Conservation (phyloP, 2,113 vertebrate genomes). For the Mesitornis unicolor region DNA sequence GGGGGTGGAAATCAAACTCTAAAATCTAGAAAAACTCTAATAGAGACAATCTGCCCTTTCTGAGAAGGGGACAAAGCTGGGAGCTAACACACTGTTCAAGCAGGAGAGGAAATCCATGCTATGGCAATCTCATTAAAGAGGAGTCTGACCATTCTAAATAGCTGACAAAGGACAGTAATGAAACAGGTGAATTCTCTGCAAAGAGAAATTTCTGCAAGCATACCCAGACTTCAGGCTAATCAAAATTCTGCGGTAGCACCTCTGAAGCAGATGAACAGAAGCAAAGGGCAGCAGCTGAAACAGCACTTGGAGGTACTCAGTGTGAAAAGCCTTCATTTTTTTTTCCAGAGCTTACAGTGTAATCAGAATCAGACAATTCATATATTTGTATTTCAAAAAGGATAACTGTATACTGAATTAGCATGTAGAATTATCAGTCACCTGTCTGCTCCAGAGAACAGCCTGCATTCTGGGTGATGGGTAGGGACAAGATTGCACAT, state of each 20-base stretch:
- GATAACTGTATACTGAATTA: not conserved
- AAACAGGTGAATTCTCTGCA: not conserved
- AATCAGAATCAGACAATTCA: not conserved
- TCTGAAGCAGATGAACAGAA: not conserved
- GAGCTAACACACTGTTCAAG: not conserved
- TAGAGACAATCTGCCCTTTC: not conserved
- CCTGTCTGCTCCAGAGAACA: not conserved
- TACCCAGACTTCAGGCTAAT: not conserved
- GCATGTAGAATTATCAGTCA: not conserved
- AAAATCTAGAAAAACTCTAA: not conserved
- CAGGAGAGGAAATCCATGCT: not conserved
- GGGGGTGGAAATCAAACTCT: not conserved
- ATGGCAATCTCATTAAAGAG: not conserved
- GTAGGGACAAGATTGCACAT: not conserved
- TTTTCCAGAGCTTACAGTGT: not conserved
- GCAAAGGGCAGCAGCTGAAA: conserved; percentile 8
- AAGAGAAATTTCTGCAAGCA: not conserved
- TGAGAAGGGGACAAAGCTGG: not conserved
- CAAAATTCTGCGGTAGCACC: not conserved
- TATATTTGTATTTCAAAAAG: not conserved
- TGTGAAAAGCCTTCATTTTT: not conserved
- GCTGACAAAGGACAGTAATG: not conserved
- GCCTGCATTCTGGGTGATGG: not conserved
- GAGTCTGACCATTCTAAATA: not conserved
- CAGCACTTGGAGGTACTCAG: accelerated